Evolutionary conservation across 2,797 vertebrate genomes (phyloP).

Genomic region (Alauda arvensis): DNA sequence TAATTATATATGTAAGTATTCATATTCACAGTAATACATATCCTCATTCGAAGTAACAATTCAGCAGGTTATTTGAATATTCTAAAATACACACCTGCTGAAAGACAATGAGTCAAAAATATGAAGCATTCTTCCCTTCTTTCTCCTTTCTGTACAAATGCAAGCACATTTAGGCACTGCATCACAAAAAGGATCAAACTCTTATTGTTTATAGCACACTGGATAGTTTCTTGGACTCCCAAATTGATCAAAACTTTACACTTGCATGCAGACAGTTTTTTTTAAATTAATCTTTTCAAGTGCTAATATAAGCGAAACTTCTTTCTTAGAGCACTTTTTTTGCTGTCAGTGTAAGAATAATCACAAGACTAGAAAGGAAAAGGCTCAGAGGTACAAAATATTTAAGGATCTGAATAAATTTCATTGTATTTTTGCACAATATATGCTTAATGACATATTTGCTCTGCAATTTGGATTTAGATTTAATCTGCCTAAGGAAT

Average conservation of each 20-base stretch:
- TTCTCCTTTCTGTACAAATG: neutral
- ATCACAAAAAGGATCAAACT: neutral
- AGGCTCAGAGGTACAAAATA: neutral
- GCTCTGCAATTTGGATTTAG: neutral
- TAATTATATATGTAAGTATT: neutral
- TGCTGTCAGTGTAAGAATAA: neutral
- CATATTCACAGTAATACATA: neutral
- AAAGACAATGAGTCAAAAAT: neutral
- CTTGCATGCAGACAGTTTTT: neutral
- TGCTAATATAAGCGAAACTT: neutral
- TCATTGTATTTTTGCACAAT: neutral
- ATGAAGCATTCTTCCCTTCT: neutral
- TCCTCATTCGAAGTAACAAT: neutral
- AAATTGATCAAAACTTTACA: neutral
- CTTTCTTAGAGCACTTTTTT: neutral
- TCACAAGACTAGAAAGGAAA: neutral
- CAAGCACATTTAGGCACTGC: neutral
- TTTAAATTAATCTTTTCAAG: neutral
- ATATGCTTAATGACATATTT: neutral
- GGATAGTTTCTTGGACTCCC: neutral
- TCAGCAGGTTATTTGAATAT: neutral
- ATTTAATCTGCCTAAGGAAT: neutral
- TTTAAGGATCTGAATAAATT: neutral
- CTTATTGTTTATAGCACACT: neutral
- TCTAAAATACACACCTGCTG: neutral